Percentiles rank a stretch among this genome's conserved stretches.
phyloP scores from a whole-genome alignment of 2,797 vertebrate genomes.

The Hafferia zeledoni region DNA sequence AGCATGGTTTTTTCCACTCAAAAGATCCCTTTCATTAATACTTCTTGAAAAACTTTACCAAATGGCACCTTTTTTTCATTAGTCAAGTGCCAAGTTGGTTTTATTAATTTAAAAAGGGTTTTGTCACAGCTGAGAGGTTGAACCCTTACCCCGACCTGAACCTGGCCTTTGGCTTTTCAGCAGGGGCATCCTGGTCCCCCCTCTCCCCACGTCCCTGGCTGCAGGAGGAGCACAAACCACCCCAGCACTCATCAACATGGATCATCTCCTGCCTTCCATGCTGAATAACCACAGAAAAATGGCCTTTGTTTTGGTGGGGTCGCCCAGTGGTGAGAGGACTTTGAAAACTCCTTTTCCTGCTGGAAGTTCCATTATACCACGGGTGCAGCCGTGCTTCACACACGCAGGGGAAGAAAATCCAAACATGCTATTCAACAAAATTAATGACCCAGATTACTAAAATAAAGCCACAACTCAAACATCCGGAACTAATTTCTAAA shows the following conservation, averaged over 20 bases:
- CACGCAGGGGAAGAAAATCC: not conserved
- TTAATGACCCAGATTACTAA: conserved; percentile 55
- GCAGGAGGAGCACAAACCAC: not conserved
- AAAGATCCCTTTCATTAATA: not conserved
- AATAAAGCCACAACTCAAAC: conserved; percentile 47
- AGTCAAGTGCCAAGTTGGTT: not conserved
- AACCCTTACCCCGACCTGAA: not conserved
- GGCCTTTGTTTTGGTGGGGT: not conserved
- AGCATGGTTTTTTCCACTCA: not conserved
- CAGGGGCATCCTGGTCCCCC: accelerated
- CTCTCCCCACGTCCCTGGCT: accelerated
- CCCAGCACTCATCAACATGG: accelerated
- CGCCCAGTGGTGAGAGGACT: not conserved
- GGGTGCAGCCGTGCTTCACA: not conserved
- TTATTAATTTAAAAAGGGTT: not conserved
- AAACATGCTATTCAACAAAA: not conserved
- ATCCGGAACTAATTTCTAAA: conserved; percentile 39
- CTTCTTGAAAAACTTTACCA: not conserved
- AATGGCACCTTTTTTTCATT: not conserved
- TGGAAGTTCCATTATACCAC: not conserved
- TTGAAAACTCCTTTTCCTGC: not conserved
- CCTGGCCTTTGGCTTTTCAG: not conserved
- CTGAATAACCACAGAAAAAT: not conserved
- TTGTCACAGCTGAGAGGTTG: not conserved
- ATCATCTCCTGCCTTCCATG: not conserved